Evolutionary conservation across 1,140 invertebrate species (phyloP), one percentile per base, ranked within the genome.

Genomic region (Papilio dardanus): DNA sequence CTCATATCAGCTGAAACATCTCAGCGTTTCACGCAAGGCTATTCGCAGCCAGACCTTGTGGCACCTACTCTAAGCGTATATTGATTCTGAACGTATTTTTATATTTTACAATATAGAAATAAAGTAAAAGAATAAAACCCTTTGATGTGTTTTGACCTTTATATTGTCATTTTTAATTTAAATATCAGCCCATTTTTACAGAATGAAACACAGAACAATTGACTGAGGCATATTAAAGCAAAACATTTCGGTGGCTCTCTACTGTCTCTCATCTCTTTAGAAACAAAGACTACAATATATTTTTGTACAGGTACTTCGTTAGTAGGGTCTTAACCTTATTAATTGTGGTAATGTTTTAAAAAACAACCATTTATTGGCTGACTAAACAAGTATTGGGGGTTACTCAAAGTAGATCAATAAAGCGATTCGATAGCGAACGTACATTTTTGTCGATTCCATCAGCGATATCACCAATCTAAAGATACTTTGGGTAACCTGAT

Each of bases 1-100:
- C 16, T 24, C 12, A 14, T 62, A 62, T 62, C 54, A 12, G 54
- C 21, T 62, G 54, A 62, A 62, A 62, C 54, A 62, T 62, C 54
- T 62, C 21, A 24, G 54, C 54, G 30, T 62, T 62, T 62, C 54
- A 62, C 54, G 54, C 54, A 62, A 62, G 54, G 54, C 30, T 62
- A 14, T 62, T 62, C 54, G 54, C 54, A 62, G 50, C 21, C 50
- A 54, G 54, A 16, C 54, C 54, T 62, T 62, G 54, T 28, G 54
- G 54, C 24, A 62, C 14, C 42, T 19, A 50, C 24, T 62, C 54
- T 62, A 28, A 62, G 54, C 54, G 54, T 62, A 1, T 62, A 62
- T 62, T 58, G 54, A 58, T 58, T 58, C 14, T 58, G 16, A 24
- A 58, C 21, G 54, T 58, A 58, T 58, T 58, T 54, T 24, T 54